Evolutionary conservation across 2,113 vertebrate genomes (phyloP), one percentile per base, ranked within the genome.

Genomic region (Mionectes macconnelli): DNA sequence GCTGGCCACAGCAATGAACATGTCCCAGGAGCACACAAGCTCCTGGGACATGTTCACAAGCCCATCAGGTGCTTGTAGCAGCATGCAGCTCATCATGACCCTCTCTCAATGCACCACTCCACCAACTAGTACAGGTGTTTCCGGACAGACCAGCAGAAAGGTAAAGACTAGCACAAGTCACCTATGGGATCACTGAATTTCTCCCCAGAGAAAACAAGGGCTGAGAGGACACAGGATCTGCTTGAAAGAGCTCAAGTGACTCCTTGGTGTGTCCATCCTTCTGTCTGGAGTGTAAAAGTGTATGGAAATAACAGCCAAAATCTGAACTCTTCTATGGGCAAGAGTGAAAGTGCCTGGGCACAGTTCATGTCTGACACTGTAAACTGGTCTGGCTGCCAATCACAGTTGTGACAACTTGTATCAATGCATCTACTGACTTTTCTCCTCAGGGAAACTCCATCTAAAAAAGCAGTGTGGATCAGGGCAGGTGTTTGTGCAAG

Each of bases 21-120:
- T n/a, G n/a, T n/a, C n/a, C n/a, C n/a, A n/a, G n/a, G n/a, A n/a
- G 59, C 28, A 28, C 39, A 15, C 22, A 45, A 67, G 28, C 16
- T 20, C 47, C 31, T 39, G 33, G 21, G 33, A 30, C 10, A 1
- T 16, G 2, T 53, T 3, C 24, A 17, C 0, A 8, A 87, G 52
- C 20, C 17, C 42, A 28, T 31, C 11, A 28, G 27, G 33, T 72
- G 69, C 30, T 42, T 85, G 14, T 24, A 42, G 55, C 31, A 72
- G 14, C 9, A 4, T 15, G 27, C 10, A 12, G 74, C 56, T 63
- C 19, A 4, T 33, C 1, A 0, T 59, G 47, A 49, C n/a, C 13
- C 28, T 44, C 40, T 62, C 78, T 44, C 55, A 53, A 40, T 22
- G 3, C 56, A 59, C 23, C 24, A 12, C 19, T 77, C 27, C n/a